A percentile compares a stretch with the other conserved stretches of the same genome.
Evolutionary conservation across 2,888 invertebrate species (phyloP).

Genomic region (Caenorhabditis sp.): DNA sequence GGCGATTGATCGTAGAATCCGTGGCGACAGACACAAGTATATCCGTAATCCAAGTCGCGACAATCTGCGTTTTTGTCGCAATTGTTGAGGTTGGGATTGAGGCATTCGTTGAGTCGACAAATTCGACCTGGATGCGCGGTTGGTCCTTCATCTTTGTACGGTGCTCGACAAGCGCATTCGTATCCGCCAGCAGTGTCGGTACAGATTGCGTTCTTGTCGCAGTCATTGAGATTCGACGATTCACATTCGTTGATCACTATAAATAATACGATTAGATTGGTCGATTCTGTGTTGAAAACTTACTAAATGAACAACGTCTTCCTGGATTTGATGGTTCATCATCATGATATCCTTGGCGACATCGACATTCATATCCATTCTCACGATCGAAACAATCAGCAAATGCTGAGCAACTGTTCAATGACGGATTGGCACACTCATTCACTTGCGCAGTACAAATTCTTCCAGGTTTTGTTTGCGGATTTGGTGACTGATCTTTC

Average conservation of each 20-base stretch:
- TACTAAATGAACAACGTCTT: constrained; percentile 64
- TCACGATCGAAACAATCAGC: constrained; percentile 68
- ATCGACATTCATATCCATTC: constrained; percentile 65
- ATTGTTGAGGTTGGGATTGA: constrained; percentile 55
- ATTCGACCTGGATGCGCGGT: constrained; percentile 57
- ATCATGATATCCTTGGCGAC: constrained; percentile 67
- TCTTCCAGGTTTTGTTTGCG: constrained; percentile 59
- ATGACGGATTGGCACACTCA: constrained; percentile 66
- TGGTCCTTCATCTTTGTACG: constrained; percentile 62
- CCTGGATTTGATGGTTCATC: constrained; percentile 66
- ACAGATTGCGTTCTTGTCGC: constrained; percentile 66
- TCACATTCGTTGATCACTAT: constrained; percentile 69
- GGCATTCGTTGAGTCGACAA: constrained; percentile 67
- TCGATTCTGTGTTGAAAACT: constrained; percentile 16
- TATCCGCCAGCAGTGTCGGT: constrained; percentile 67
- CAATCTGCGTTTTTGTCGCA: constrained; percentile 66
- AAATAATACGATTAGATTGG: constrained; percentile 12
- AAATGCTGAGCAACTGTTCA: constrained; percentile 69
- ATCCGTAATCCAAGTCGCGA: constrained; percentile 63
- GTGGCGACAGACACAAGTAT: constrained; percentile 59
- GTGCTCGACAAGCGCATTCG: constrained; percentile 59
- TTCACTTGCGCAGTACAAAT: constrained; percentile 54
- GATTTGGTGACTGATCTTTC: constrained; percentile 67
- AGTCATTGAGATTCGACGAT: constrained; percentile 69
- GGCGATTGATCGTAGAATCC: constrained; percentile 67